Conservation (phyloP, 2,797 vertebrate species). For the Clangula hyemalis region DNA sequence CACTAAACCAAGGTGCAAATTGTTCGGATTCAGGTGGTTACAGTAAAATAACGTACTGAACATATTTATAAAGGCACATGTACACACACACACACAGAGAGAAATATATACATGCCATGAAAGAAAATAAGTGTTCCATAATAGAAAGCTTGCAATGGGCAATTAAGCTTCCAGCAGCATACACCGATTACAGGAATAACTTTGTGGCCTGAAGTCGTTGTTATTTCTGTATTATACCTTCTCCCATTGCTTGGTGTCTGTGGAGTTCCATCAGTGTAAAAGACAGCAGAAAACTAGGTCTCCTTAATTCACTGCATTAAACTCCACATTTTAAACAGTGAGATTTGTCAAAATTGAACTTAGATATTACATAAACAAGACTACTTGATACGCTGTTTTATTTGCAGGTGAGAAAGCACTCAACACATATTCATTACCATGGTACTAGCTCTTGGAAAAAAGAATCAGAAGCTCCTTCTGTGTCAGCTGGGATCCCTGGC, state of each 20-base stretch:
- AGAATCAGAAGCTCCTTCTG: neutral
- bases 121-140: neutral
- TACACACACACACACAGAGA: fast-evolving
- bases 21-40: neutral
- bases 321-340: neutral
- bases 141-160: neutral
- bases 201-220: neutral
- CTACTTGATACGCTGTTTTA: neutral
- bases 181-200: neutral
- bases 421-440: neutral
- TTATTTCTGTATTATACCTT: neutral
- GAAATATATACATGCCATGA: neutral
- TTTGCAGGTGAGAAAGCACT: neutral
- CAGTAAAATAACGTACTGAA: too few relatives aligned
- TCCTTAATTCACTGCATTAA: neutral
- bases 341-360: neutral
- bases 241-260: neutral
- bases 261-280: neutral
- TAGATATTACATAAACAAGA: neutral
- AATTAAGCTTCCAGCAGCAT: neutral
- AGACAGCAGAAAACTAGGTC: neutral
- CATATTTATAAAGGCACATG: fast-evolving
- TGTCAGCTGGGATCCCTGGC: neutral
- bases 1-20: neutral
- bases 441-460: neutral